A percentile compares a stretch with the other conserved stretches of the same genome.
Evolutionary conservation across 2,797 vertebrate genomes (phyloP).

Genomic region (Todus mexicanus): DNA sequence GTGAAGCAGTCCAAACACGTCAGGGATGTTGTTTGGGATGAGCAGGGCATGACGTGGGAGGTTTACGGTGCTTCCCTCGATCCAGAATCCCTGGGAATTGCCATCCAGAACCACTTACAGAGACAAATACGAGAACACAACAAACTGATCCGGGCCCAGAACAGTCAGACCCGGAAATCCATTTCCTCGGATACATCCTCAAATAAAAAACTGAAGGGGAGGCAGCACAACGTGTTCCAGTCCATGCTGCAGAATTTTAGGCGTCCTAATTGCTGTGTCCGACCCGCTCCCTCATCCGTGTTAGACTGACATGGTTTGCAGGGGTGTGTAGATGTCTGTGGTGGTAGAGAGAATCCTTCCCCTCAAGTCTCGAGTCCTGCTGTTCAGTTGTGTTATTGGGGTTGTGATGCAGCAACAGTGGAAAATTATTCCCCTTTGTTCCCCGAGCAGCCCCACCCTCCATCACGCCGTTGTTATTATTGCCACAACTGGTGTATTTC

Average conservation of each 20-base stretch:
- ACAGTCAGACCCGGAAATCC: conserved; percentile 84
- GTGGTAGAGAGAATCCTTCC: neutral
- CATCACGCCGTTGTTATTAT: neutral
- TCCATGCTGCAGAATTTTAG: conserved; percentile 94
- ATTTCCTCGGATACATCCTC: conserved; percentile 80
- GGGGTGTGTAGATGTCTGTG: neutral
- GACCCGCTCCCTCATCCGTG: conserved; percentile 88
- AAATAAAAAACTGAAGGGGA: conserved; percentile 86
- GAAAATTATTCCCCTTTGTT: neutral
- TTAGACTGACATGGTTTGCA: conserved; percentile 76
- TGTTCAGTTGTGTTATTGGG: conserved; percentile 6
- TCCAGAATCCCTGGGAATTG: conserved; percentile 92
- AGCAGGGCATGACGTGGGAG: conserved; percentile 99
- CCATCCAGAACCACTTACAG: conserved; percentile 97
- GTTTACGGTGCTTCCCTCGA: conserved; percentile 96
- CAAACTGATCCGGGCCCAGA: conserved; percentile 82
- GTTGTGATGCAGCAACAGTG: conserved; percentile 11
- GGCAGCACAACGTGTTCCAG: conserved; percentile 89
- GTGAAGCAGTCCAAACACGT: conserved; percentile 75
- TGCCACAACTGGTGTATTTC: conserved; percentile 22
- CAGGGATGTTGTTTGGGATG: conserved; percentile 95
- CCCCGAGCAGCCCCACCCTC: neutral
- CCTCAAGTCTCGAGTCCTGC: neutral
- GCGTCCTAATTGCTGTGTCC: conserved; percentile 90
- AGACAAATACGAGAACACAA: conserved; percentile 96